Percentiles rank a stretch among this genome's conserved stretches.
Evolutionary conservation across 2,797 vertebrate genomes (phyloP).

Genomic region (Hemitrygon akajei): DNA sequence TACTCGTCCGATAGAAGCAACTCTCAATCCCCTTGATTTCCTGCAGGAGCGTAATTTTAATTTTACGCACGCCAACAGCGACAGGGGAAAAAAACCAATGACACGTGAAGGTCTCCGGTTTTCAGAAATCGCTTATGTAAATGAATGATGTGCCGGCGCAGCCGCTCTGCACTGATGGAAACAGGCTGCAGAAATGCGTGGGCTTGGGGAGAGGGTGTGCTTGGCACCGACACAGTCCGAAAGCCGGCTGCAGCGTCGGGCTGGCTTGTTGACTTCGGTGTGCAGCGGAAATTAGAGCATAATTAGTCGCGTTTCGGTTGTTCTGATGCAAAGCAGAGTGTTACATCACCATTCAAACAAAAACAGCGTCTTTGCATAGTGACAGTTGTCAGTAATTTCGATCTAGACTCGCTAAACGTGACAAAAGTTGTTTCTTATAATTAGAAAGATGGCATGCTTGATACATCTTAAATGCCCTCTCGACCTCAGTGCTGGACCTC

Average conservation of each 20-base stretch:
- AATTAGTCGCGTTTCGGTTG: too few species aligned
- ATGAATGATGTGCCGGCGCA: conserved; percentile 11
- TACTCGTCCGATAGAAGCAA: conserved; percentile 21
- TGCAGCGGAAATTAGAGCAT: background rate
- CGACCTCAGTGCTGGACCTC: background rate
- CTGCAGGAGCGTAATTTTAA: background rate
- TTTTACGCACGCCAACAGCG: background rate
- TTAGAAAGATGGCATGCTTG: background rate
- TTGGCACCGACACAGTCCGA: background rate
- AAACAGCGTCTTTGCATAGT: background rate
- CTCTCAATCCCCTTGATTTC: conserved; percentile 3
- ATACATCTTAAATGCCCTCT: background rate
- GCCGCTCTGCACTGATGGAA: background rate
- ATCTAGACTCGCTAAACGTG: too few species aligned
- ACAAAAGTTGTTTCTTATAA: background rate
- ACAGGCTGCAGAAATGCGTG: background rate
- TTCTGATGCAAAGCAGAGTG: background rate
- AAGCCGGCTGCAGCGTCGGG: background rate
- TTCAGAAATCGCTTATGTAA: conserved; percentile 24
- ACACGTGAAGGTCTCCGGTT: conserved; percentile 22
- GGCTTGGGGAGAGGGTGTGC: background rate
- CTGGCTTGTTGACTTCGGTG: background rate
- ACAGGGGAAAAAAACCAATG: conserved; percentile 5
- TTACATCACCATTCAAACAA: background rate
- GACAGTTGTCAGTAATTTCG: background rate